These are phyloP conservation scores for Larimichthys polyactis DNA, from an alignment of 2,113 vertebrate species.

Conservation along the genomic window DNA sequence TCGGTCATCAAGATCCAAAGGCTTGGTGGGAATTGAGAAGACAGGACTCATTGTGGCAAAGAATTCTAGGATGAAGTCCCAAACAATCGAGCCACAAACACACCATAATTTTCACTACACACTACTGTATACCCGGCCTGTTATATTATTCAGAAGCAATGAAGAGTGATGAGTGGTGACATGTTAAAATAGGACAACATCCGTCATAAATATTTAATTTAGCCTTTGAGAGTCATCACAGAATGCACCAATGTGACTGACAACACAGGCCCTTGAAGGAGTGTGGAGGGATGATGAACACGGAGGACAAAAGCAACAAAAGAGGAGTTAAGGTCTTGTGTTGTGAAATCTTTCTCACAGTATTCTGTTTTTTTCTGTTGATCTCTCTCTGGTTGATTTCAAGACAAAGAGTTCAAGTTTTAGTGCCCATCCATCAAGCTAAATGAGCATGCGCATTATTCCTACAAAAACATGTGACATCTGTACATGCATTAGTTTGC, in stretches of 20 bases:
- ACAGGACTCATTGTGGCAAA: constrained; percentile 52
- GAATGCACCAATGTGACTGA: constrained; percentile 16
- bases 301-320: constrained; percentile 11
- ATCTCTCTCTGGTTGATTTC: constrained; percentile 12
- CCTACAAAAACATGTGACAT: neutral
- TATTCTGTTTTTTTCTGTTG: constrained; percentile 3
- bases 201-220: constrained; percentile 80
- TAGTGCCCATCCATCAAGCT: neutral
- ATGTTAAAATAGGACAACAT: constrained; percentile 76
- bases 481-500: neutral
- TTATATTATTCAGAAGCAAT: constrained; percentile 71
- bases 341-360: constrained; percentile 10
- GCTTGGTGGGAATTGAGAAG: constrained; percentile 41
- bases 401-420: neutral
- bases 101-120: constrained; percentile 12
- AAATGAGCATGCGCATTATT: neutral
- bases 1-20: constrained; percentile 35
- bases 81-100: neutral
- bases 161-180: constrained; percentile 60
- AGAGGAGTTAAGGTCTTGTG: constrained; percentile 8
- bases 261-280: neutral
- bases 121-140: neutral
- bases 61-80: constrained; percentile 24
- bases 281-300: constrained; percentile 10
- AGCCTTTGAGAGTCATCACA: constrained; percentile 46